A percentile compares a stretch with the other conserved stretches of the same genome.
phyloP scores from a whole-genome alignment of 2,113 vertebrate genomes.

The Thalassoma bifasciatum region DNA sequence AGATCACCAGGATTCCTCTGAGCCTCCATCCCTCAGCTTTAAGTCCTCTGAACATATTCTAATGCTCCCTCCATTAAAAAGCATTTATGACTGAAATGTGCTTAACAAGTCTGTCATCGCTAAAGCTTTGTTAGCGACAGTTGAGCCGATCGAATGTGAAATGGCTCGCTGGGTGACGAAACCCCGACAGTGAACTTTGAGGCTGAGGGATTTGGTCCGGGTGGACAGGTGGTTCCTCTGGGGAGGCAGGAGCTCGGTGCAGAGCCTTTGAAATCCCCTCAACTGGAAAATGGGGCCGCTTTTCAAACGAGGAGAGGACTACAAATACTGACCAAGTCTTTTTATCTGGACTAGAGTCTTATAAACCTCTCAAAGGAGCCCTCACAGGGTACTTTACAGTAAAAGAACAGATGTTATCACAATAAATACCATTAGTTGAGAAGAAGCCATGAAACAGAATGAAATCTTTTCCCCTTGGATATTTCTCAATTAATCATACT shows the following conservation, averaged over 20 bases:
- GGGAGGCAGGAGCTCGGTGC: slow-evolving; percentile 56
- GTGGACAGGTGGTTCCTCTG: slow-evolving; percentile 76
- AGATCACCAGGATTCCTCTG: slow-evolving; percentile 54
- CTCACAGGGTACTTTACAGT: not conserved
- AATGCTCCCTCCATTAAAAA: slow-evolving; percentile 67
- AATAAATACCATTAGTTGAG: not conserved
- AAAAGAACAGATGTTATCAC: not conserved
- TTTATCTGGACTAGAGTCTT: not conserved
- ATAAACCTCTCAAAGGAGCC: not conserved
- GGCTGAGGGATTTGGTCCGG: slow-evolving; percentile 64
- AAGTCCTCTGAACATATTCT: slow-evolving; percentile 49
- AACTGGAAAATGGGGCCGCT: slow-evolving; percentile 74
- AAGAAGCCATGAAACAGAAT: not conserved
- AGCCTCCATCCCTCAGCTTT: slow-evolving; percentile 38
- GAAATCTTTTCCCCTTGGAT: slow-evolving; percentile 11
- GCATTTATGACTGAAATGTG: slow-evolving; percentile 71
- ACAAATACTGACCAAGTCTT: slow-evolving; percentile 25
- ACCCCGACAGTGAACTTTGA: slow-evolving; percentile 69
- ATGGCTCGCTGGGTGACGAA: slow-evolving; percentile 55
- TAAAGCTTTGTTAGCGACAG: slow-evolving; percentile 48
- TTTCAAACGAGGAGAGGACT: slow-evolving; percentile 61
- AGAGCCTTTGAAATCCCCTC: slow-evolving; percentile 74
- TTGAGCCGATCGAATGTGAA: slow-evolving; percentile 73
- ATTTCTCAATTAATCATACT: slow-evolving; percentile 17
- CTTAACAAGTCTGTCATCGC: slow-evolving; percentile 75